Evolutionary conservation across 2,888 invertebrate species (phyloP).

Genomic region (Drosophila acutilabella): DNA sequence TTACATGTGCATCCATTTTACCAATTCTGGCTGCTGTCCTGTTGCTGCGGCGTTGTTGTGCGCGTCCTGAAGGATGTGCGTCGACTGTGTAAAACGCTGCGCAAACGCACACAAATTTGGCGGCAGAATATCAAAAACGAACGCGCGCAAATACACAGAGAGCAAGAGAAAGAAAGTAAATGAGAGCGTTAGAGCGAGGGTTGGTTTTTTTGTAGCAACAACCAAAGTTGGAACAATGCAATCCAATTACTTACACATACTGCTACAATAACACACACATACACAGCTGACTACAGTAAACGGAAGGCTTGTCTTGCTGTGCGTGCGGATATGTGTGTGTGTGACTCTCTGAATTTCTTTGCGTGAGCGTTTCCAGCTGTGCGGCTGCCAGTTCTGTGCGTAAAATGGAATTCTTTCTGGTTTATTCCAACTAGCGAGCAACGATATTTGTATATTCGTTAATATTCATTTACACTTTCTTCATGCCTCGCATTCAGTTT

Average conservation of each 20-base stretch:
- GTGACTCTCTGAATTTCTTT: neutral
- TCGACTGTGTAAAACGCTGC: slow-evolving; percentile 49
- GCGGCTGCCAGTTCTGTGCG: slow-evolving; percentile 3
- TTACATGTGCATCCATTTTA: slow-evolving; percentile 59
- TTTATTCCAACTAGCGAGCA: slow-evolving; percentile 37
- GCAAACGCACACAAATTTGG: slow-evolving; percentile 55
- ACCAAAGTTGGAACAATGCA: slow-evolving; percentile 42
- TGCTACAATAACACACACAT: slow-evolving; percentile 12
- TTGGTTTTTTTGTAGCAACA: slow-evolving; percentile 48
- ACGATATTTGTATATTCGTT: slow-evolving; percentile 6
- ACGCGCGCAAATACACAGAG: slow-evolving; percentile 46
- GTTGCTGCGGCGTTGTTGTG: slow-evolving; percentile 22
- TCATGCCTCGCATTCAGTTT: slow-evolving; percentile 1
- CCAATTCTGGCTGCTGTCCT: slow-evolving; percentile 15
- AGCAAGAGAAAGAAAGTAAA: neutral
- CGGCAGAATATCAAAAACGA: slow-evolving; percentile 60
- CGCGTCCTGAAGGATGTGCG: slow-evolving; percentile 40
- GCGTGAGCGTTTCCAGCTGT: slow-evolving; percentile 3
- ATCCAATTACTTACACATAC: slow-evolving; percentile 65
- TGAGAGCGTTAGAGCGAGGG: slow-evolving; percentile 40
- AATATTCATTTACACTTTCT: neutral
- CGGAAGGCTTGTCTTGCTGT: neutral
- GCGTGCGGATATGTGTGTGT: slow-evolving; percentile 3
- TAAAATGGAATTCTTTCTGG: slow-evolving; percentile 36
- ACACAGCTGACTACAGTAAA: slow-evolving; percentile 1